phyloP scores from a whole-genome alignment of 2,797 vertebrate genomes.

The Poeciliopsis infans region DNA sequence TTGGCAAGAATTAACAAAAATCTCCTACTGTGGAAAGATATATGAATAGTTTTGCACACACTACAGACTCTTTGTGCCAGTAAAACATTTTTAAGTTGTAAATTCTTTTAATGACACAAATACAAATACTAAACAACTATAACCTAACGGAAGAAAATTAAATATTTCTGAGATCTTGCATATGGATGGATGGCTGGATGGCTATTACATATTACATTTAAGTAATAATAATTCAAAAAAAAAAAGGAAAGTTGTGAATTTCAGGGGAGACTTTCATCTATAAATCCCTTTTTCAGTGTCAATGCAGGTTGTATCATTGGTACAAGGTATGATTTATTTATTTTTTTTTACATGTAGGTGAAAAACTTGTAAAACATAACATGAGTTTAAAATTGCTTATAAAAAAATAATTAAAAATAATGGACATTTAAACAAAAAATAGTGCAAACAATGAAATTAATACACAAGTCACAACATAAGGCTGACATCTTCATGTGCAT shows the following conservation, averaged over 20 bases:
- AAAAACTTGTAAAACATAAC: background rate
- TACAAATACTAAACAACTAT: background rate
- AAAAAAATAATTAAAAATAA: background rate
- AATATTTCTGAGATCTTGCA: background rate
- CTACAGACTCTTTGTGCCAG: background rate
- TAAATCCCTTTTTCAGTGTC: background rate
- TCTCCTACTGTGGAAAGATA: background rate
- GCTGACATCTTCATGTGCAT: background rate
- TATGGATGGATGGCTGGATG: background rate
- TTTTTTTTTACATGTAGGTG: background rate
- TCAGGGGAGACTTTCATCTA: background rate
- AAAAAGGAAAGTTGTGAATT: background rate
- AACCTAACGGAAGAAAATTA: background rate
- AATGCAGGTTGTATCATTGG: background rate
- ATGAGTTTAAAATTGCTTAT: background rate
- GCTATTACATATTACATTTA: background rate
- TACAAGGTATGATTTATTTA: background rate
- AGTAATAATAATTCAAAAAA: background rate
- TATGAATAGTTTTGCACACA: background rate
- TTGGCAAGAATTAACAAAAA: background rate
- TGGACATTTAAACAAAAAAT: background rate
- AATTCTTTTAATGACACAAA: background rate
- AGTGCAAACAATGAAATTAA: background rate
- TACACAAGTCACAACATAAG: background rate
- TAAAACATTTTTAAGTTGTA: background rate